phyloP scores from a whole-genome alignment of 2,888 invertebrate species.

The Drosophila recens region DNA sequence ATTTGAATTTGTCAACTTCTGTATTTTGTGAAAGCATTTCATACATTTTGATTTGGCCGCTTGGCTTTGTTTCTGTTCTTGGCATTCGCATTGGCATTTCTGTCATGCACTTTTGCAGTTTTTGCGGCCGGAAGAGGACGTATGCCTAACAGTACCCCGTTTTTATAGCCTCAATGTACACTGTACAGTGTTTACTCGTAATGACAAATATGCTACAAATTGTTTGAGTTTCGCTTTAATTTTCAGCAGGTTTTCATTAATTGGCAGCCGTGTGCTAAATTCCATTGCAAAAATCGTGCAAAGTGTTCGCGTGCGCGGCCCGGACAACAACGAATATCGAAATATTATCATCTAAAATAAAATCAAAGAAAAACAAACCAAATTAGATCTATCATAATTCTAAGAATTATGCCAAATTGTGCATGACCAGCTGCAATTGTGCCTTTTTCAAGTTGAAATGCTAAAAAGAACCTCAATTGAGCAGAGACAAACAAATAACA shows the following conservation, averaged over 20 bases:
- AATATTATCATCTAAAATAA: constrained; percentile 41
- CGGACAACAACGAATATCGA: constrained; percentile 54
- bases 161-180: neutral
- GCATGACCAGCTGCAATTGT: constrained; percentile 62
- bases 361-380: constrained; percentile 16
- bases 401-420: constrained; percentile 53
- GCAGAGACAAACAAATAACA: constrained; percentile 30
- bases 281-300: constrained; percentile 49
- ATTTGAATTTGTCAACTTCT: constrained; percentile 12
- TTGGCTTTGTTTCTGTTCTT: constrained; percentile 57
- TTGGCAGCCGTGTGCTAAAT: constrained; percentile 61
- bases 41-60: constrained; percentile 62
- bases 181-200: neutral
- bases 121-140: constrained; percentile 53
- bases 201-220: constrained; percentile 42
- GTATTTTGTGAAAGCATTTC: constrained; percentile 59
- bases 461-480: constrained; percentile 35
- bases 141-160: constrained; percentile 38
- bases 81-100: constrained; percentile 64
- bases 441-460: constrained; percentile 54
- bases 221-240: constrained; percentile 46
- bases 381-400: constrained; percentile 37
- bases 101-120: constrained; percentile 60
- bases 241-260: constrained; percentile 57
- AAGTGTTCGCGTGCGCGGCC: constrained; percentile 62